Conservation (phyloP, 2,113 vertebrate genomes). For the Xenotilapia flavipinnis region DNA sequence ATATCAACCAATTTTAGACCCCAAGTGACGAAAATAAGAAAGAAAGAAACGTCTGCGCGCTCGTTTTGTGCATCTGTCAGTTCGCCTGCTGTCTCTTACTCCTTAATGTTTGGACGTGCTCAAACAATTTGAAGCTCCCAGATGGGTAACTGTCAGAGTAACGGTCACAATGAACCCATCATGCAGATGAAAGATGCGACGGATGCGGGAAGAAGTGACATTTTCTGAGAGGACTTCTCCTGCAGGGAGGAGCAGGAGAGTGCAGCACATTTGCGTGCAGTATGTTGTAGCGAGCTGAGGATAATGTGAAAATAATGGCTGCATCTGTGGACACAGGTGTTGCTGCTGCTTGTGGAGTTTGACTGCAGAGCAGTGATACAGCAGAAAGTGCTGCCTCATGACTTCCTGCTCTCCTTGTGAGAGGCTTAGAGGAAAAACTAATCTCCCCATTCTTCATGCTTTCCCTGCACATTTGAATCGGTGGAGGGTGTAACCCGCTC, state of each 20-base stretch:
- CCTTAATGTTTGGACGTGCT: not conserved
- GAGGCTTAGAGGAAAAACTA: not conserved
- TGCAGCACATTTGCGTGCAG: not conserved
- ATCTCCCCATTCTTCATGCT: not conserved
- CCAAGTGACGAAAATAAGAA: not conserved
- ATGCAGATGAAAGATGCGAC: not conserved
- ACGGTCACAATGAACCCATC: not conserved
- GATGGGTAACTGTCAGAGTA: not conserved
- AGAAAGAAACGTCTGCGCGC: not conserved
- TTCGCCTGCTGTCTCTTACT: not conserved
- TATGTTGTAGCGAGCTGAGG: not conserved
- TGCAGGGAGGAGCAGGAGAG: not conserved
- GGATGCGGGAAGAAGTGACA: fast-evolving
- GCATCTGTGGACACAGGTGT: not conserved
- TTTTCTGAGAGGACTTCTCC: not conserved
- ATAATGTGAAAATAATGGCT: not conserved
- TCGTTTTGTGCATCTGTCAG: fast-evolving
- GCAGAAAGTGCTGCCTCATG: not conserved
- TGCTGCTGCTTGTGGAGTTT: not conserved
- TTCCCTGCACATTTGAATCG: not conserved
- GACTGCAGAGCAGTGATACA: not conserved
- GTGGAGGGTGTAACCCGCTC: not conserved
- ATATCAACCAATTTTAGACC: not conserved
- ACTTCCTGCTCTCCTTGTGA: not conserved
- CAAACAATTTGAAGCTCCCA: not conserved